phyloP scores from a whole-genome alignment of 2,113 vertebrate genomes.

The Sciurus niger region DNA sequence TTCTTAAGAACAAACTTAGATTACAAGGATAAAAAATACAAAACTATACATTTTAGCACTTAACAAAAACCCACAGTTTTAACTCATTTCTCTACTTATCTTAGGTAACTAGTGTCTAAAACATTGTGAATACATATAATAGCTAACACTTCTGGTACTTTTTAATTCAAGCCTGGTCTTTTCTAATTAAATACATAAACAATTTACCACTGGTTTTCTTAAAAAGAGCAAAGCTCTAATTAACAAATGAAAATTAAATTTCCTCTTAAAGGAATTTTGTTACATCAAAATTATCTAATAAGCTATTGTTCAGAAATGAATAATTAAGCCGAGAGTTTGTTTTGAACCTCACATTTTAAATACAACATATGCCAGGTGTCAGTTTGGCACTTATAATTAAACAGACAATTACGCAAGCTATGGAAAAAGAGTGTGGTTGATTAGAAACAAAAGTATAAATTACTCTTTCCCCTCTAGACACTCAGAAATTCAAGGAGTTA shows the following conservation, averaged over 20 bases:
- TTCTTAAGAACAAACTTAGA: background rate
- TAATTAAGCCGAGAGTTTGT: slow-evolving; percentile 9
- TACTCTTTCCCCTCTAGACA: slow-evolving; percentile 1
- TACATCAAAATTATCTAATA: slow-evolving; percentile 67
- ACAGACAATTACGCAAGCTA: slow-evolving; percentile 21
- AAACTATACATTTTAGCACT: background rate
- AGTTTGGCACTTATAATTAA: slow-evolving; percentile 57
- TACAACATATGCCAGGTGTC: slow-evolving; percentile 46
- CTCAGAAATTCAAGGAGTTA: background rate
- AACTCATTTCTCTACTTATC: background rate
- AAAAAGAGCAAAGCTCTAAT: slow-evolving; percentile 24
- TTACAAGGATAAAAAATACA: background rate
- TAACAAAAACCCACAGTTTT: background rate
- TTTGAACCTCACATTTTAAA: slow-evolving; percentile 58
- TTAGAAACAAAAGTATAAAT: slow-evolving; percentile 40
- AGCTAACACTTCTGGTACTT: background rate
- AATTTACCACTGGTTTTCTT: background rate
- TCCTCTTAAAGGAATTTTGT: slow-evolving; percentile 30
- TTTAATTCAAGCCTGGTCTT: slow-evolving; percentile 19
- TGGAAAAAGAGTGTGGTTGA: background rate
- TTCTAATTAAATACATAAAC: slow-evolving; percentile 45
- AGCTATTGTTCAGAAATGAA: slow-evolving; percentile 30
- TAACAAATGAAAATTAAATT: slow-evolving; percentile 59
- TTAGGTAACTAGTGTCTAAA: background rate
- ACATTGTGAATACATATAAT: background rate